Conservation (phyloP, 1,140 invertebrate genomes). For the Drosophila punjabiensis region DNA sequence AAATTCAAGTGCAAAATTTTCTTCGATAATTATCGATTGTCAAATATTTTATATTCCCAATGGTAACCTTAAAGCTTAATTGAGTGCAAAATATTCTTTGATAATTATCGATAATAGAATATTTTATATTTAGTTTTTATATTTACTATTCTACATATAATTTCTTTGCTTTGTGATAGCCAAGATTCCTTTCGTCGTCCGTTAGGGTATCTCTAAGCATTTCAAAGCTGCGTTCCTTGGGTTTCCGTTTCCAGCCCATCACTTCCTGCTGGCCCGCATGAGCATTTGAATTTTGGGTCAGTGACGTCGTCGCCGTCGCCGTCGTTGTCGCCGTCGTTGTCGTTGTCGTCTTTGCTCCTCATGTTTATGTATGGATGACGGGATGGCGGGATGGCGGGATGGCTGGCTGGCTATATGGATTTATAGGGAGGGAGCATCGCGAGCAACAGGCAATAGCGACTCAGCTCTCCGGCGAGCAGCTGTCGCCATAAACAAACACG, state of each 20-base stretch:
- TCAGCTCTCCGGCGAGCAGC: constrained; percentile 30
- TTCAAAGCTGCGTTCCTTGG: constrained; percentile 10
- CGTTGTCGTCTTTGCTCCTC: constrained; percentile 32
- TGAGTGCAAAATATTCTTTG: no score
- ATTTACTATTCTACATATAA: no score
- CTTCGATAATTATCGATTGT: no score
- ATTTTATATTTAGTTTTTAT: no score
- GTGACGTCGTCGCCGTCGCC: constrained; percentile 57
- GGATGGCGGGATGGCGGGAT: constrained; percentile 1
- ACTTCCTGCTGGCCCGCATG: constrained; percentile 67
- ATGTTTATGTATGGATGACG: constrained; percentile 67
- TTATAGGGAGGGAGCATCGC: constrained; percentile 18
- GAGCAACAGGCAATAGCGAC: constrained; percentile 40
- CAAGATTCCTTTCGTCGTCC: fast-evolving
- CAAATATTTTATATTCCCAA: no score
- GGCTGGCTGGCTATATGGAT: neutral
- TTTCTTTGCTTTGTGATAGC: no score
- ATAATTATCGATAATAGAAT: no score
- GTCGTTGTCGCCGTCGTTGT: constrained; percentile 18
- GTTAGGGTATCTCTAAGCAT: constrained; percentile 8
- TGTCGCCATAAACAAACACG: constrained; percentile 51
- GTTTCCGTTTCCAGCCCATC: constrained; percentile 22
- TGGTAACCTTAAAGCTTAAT: no score
- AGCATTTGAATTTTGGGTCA: constrained; percentile 81
- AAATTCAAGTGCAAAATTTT: no score